A percentile compares a stretch with the other conserved stretches of the same genome.
Evolutionary conservation across 2,888 invertebrate genomes (phyloP).

Genomic region (Ganaspis brasiliensis): DNA sequence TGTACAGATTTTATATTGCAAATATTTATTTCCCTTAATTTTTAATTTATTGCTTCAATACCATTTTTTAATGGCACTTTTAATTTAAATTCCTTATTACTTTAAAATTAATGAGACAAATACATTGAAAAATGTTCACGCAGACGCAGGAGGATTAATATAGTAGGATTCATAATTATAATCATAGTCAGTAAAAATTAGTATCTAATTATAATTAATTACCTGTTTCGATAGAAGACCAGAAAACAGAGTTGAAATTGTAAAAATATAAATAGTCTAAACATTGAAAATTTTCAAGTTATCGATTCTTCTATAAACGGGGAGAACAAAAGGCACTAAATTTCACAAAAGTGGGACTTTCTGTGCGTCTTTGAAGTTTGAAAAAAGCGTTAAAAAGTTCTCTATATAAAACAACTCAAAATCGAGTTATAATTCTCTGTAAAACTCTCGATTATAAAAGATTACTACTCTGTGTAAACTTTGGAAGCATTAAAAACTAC

Average conservation of each 20-base stretch:
- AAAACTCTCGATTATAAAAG: constrained; percentile 44
- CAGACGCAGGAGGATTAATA: constrained; percentile 30
- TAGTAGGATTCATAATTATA: background rate
- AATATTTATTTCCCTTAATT: background rate
- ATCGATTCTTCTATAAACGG: background rate
- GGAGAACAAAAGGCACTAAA: constrained; percentile 5
- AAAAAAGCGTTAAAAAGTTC: constrained; percentile 19
- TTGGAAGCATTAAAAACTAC: constrained; percentile 27
- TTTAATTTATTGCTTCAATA: no score
- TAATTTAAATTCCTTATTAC: no score
- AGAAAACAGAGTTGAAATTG: constrained; percentile 12
- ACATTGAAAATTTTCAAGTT: background rate
- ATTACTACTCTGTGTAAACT: constrained; percentile 23
- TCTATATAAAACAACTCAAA: constrained; percentile 8
- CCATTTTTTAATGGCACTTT: no score
- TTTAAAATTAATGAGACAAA: background rate
- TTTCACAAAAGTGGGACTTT: background rate
- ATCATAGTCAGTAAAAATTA: constrained; percentile 24
- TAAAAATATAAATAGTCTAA: constrained; percentile 35
- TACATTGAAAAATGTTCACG: background rate
- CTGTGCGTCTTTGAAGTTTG: constrained; percentile 6
- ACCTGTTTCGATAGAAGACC: constrained; percentile 44
- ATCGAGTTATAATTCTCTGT: constrained; percentile 34
- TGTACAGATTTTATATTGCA: background rate
- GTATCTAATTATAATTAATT: constrained; percentile 34